Conservation (phyloP, 2,888 invertebrate species). For the Prosopocoilus inquinatus region DNA sequence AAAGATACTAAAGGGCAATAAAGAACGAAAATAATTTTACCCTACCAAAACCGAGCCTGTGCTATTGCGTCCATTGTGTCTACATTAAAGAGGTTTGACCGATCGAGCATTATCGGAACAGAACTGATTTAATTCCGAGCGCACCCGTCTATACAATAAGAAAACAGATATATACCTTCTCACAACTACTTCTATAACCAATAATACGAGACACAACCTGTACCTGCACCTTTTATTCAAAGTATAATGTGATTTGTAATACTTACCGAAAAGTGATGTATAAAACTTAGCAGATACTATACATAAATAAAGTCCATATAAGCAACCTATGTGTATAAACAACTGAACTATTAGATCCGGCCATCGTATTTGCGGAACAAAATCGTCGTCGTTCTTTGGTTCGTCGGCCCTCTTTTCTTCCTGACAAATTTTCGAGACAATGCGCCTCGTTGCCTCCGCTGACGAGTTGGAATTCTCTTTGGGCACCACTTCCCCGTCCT, state of each 20-base stretch:
- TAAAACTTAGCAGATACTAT: constrained; percentile 60
- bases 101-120: too few species aligned
- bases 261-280: constrained; percentile 74
- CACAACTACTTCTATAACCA: too few species aligned
- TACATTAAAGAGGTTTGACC: too few species aligned
- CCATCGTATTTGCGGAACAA: constrained; percentile 67
- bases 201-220: too few species aligned
- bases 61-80: too few species aligned
- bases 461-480: neutral
- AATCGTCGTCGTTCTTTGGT: constrained; percentile 40
- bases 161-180: too few species aligned
- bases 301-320: constrained; percentile 70
- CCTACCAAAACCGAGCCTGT: too few species aligned
- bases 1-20: too few species aligned
- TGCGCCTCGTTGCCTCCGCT: neutral
- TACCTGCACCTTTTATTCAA: too few species aligned
- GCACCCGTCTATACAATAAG: too few species aligned
- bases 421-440: constrained; percentile 1
- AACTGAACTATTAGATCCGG: constrained; percentile 69
- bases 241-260: neutral
- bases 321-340: constrained; percentile 65
- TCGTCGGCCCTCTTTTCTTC: constrained; percentile 7
- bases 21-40: too few species aligned
- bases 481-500: neutral
- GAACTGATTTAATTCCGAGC: too few species aligned